Conservation (phyloP, 2,888 invertebrate species). For the Drepanosiphum platanoidis region DNA sequence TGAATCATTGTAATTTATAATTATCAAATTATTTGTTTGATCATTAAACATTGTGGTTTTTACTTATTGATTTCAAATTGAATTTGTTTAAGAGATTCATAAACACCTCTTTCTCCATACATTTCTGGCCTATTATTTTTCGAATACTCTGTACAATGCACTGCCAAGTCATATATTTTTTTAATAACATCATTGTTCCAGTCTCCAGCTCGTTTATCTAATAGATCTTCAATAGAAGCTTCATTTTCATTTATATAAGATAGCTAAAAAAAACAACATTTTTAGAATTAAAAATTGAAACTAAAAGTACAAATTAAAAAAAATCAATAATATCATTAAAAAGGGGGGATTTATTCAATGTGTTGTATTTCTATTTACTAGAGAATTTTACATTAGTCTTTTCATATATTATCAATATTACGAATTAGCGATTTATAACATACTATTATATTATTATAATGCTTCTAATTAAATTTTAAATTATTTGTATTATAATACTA, state of each 20-base stretch:
- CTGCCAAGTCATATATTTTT: constrained; percentile 70
- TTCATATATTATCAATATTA: too few relatives aligned
- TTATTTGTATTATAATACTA: constrained; percentile 9
- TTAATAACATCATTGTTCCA: constrained; percentile 70
- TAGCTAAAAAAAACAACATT: constrained; percentile 67
- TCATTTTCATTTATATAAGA: constrained; percentile 73
- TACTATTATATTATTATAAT: too few relatives aligned
- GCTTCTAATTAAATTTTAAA: not conserved
- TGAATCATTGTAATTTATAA: not conserved
- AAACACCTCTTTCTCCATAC: constrained; percentile 40
- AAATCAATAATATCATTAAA: too few relatives aligned
- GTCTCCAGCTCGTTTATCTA: constrained; percentile 71
- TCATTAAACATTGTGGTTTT: not conserved
- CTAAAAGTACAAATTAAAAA: too few relatives aligned
- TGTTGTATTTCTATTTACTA: too few relatives aligned
- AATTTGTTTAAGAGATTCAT: constrained; percentile 44
- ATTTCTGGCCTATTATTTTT: constrained; percentile 45
- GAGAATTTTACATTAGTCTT: too few relatives aligned
- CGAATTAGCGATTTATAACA: too few relatives aligned
- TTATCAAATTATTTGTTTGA: not conserved
- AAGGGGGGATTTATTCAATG: too few relatives aligned
- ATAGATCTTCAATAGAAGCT: constrained; percentile 68
- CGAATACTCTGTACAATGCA: constrained; percentile 36
- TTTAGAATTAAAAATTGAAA: constrained; percentile 29
- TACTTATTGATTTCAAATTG: constrained; percentile 30